Conservation (phyloP, 1,140 invertebrate species). For the Solenopsis invicta region DNA sequence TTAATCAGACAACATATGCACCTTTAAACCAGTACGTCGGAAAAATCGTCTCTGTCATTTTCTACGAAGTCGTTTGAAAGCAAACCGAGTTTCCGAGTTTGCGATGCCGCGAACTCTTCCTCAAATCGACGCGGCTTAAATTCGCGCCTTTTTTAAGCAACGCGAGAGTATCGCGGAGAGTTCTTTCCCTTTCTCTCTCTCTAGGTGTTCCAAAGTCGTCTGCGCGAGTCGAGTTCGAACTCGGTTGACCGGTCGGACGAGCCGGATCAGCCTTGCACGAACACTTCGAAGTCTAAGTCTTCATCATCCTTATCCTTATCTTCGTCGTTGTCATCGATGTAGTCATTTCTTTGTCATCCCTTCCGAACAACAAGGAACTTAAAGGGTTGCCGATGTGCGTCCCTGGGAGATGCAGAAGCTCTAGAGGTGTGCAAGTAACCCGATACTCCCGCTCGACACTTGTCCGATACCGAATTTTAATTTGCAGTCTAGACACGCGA, state of each 20-base stretch:
- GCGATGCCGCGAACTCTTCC: not conserved
- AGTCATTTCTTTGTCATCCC: slow-evolving; percentile 62
- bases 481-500: not conserved
- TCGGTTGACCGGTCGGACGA: slow-evolving; percentile 79
- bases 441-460: not conserved
- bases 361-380: slow-evolving; percentile 13
- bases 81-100: not conserved
- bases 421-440: not conserved
- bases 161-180: slow-evolving; percentile 34
- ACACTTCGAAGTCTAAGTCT: slow-evolving; percentile 75
- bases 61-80: not conserved
- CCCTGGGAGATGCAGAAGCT: not conserved
- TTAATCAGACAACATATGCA: not conserved
- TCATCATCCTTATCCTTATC: slow-evolving; percentile 57
- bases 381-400: not conserved
- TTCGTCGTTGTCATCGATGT: not conserved
- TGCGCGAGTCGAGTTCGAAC: slow-evolving; percentile 68
- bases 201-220: slow-evolving; percentile 63
- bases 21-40: not conserved
- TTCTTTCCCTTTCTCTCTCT: slow-evolving; percentile 16
- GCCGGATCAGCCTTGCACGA: slow-evolving; percentile 76
- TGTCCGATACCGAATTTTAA: slow-evolving; percentile 17
- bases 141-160: slow-evolving; percentile 18
- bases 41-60: not conserved
- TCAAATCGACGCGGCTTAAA: not conserved